A percentile compares a stretch with the other conserved stretches of the same genome.
These are phyloP conservation scores for Megalonaias nervosa DNA, from an alignment of 1,140 invertebrate species.

Conservation along the genomic window DNA sequence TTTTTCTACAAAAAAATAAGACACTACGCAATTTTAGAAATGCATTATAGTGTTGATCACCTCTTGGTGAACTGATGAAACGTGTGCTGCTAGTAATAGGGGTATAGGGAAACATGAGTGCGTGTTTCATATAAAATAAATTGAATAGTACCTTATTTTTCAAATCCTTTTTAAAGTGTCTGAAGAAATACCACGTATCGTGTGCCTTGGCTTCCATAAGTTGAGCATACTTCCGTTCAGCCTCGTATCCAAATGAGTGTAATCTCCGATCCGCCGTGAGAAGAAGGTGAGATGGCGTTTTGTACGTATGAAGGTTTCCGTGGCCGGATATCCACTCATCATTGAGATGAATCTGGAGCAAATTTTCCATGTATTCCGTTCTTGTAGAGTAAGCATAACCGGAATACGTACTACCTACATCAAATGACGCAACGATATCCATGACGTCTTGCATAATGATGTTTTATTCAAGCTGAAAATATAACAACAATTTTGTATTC, in stretches of 20 bases:
- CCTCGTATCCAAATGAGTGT: constrained; percentile 29
- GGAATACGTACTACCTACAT: constrained; percentile 15
- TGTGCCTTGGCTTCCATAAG: constrained; percentile 23
- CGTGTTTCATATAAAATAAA: too few relatives aligned
- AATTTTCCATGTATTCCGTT: constrained; percentile 4
- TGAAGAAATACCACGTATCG: constrained; percentile 28
- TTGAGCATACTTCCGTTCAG: constrained; percentile 22
- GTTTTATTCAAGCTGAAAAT: too few relatives aligned
- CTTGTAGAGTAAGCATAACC: constrained; percentile 23
- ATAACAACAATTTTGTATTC: too few relatives aligned
- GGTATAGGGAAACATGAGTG: too few relatives aligned
- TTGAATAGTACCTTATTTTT: constrained; percentile 28
- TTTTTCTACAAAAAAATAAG: too few relatives aligned
- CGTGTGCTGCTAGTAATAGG: too few relatives aligned
- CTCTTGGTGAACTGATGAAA: too few relatives aligned
- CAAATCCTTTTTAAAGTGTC: constrained; percentile 24
- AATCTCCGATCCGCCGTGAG: constrained; percentile 20
- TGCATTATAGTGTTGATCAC: too few relatives aligned
- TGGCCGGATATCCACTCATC: constrained; percentile 36
- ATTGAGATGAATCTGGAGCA: constrained; percentile 25
- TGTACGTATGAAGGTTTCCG: constrained; percentile 33
- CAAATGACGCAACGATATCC: constrained; percentile 26
- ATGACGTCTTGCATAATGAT: neutral
- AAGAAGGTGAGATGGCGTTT: constrained; percentile 21
- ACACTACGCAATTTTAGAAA: too few relatives aligned